These are phyloP conservation scores for Uria lomvia DNA, from an alignment of 2,113 vertebrate species.

Conservation along the genomic window DNA sequence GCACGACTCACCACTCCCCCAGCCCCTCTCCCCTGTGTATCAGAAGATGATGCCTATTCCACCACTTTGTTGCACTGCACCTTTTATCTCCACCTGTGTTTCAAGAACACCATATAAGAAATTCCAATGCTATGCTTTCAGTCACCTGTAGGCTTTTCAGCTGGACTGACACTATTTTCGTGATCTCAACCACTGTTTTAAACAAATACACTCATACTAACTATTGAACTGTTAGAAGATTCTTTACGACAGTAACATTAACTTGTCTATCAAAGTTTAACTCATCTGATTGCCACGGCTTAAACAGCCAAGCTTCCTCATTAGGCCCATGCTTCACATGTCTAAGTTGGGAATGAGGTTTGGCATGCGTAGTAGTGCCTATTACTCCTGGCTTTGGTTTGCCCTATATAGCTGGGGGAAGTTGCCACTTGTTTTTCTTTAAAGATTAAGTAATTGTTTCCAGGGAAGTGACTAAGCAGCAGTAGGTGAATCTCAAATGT, in stretches of 20 bases:
- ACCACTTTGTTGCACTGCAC: not conserved
- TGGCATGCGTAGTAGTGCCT: not conserved
- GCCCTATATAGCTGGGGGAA: not conserved
- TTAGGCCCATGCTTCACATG: not conserved
- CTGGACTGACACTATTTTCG: not conserved
- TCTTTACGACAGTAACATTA: not conserved
- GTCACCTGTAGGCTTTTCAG: not conserved
- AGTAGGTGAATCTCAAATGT: not conserved
- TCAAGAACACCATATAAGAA: not conserved
- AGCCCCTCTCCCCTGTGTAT: not conserved
- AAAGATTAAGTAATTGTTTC: not conserved
- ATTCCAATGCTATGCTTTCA: not conserved
- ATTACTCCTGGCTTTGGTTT: not conserved
- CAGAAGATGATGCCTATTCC: not conserved
- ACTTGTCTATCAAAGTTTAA: not conserved
- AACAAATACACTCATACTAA: not conserved
- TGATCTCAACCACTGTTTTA: not conserved
- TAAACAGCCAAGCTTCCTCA: not conserved
- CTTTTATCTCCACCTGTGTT: not conserved
- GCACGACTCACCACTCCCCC: not conserved
- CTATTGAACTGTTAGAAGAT: not conserved
- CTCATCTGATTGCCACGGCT: not conserved
- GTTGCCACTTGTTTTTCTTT: not conserved
- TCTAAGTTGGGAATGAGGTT: not conserved
- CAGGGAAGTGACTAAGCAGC: not conserved